Base-by-base conservation (phyloP, 2,888 invertebrate species). In the Pharmacophagus antenor region DNA sequence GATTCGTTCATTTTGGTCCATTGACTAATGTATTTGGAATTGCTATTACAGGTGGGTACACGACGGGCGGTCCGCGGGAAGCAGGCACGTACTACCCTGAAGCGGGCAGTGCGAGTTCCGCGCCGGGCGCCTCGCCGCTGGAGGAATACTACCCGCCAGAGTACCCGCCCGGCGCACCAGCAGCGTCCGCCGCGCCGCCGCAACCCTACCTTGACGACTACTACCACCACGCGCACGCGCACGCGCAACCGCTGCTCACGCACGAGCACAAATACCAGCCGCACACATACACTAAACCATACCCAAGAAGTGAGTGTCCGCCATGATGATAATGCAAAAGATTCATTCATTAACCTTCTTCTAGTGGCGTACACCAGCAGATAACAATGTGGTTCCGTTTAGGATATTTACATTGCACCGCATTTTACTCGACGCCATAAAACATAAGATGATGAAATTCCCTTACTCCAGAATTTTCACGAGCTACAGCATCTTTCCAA, bases 241-340 rank as follows among this genome's bases (percentile, higher is more conserved):
- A 96, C 84, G 91, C 94, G 72, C 92, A 94, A 71, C 89, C 91
- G 37, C 76, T 91, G 63, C 84, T 91, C 67, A 80, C 83, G 63
- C 89, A 93, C 77, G 94, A 94, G 77, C 93, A 93, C 74, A 95
- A 95, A 82, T 95, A 94, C 84, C 94, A 95, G 76, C 93, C 93
- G 55, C 92, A 92, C 71, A 91, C 92, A 64, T 94, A 94, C 79
- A 93, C 93, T 77, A 95, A 95, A 86, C 93, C 92, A 73, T 95
- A 94, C 81, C 92, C 93, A 61, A 92, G 95, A 92, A 93, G 95
- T 94, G 68, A 91, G 88, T 70, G 46, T 20, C 10, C 10, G 6
- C 12, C 17, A 20, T 44, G 8, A 3, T n/a, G 2, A 44, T 44
- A 7, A n/a, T 10, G 15, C 2, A n/a, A n/a, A n/a, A n/a, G n/a